These are phyloP conservation scores for Pardalotus punctatus DNA, from an alignment of 2,113 vertebrate genomes.

Conservation along the genomic window DNA sequence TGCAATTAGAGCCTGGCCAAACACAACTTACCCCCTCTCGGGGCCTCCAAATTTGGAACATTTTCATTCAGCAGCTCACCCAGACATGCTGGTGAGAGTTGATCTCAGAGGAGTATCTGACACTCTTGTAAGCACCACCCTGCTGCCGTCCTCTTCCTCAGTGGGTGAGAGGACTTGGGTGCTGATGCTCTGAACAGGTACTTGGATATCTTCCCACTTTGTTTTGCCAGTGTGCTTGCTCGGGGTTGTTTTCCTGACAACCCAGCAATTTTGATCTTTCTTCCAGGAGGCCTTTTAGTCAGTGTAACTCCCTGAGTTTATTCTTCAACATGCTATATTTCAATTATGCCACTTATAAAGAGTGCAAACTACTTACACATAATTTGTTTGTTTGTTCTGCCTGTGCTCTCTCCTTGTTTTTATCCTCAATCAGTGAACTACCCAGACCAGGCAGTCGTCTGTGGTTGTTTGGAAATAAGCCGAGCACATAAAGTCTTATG, in stretches of 20 bases:
- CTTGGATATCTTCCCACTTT: neutral
- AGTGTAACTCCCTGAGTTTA: neutral
- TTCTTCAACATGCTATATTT: neutral
- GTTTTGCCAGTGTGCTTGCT: neutral
- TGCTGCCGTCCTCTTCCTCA: neutral
- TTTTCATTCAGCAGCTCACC: neutral
- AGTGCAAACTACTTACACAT: neutral
- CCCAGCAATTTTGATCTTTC: neutral
- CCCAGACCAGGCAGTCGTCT: neutral
- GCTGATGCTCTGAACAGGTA: neutral
- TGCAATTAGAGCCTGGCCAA: slow-evolving; percentile 43
- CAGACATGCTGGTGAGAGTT: neutral
- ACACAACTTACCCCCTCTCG: neutral
- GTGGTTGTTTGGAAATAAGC: neutral
- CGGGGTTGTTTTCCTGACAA: neutral
- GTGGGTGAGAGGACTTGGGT: neutral
- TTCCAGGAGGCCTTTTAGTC: neutral
- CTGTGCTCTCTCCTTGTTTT: neutral
- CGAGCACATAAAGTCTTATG: neutral
- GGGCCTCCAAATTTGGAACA: slow-evolving; percentile 15
- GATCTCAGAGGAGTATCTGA: neutral
- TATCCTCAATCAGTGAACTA: neutral
- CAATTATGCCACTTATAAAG: neutral
- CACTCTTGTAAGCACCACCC: neutral
- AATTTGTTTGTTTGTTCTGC: neutral